phyloP scores from a whole-genome alignment of 2,888 invertebrate genomes.

The Caenorhabditis imperialis region DNA sequence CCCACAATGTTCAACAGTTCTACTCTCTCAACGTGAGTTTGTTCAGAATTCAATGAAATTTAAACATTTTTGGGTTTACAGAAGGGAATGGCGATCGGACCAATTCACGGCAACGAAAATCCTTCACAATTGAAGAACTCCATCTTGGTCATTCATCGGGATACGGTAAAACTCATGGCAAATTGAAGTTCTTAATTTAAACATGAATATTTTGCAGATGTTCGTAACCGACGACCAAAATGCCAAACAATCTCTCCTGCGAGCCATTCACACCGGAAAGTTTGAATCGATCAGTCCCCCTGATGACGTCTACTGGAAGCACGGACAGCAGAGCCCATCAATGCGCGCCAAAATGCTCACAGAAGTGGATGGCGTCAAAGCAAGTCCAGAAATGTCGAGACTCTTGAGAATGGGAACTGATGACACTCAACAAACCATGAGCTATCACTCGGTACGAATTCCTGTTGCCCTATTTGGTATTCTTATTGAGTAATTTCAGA shows the following conservation, averaged over 20 bases:
- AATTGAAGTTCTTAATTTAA: too few relatives aligned
- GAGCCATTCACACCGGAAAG: slow-evolving; percentile 65
- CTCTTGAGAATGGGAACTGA: slow-evolving; percentile 55
- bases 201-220: too few relatives aligned
- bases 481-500: slow-evolving; percentile 26
- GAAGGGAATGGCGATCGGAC: slow-evolving; percentile 65
- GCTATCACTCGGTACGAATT: slow-evolving; percentile 56
- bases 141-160: slow-evolving; percentile 65
- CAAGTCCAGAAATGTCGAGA: slow-evolving; percentile 60
- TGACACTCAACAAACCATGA: slow-evolving; percentile 51
- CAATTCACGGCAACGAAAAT: slow-evolving; percentile 64
- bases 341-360: slow-evolving; percentile 35
- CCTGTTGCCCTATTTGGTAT: too few relatives aligned
- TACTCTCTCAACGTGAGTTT: slow-evolving; percentile 66
- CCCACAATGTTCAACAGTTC: slow-evolving; percentile 67
- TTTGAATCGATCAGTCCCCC: slow-evolving; percentile 60
- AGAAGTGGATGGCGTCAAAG: slow-evolving; percentile 47
- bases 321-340: slow-evolving; percentile 40
- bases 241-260: slow-evolving; percentile 67
- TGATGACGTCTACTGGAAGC: slow-evolving; percentile 78
- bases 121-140: slow-evolving; percentile 69
- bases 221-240: slow-evolving; percentile 69
- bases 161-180: slow-evolving; percentile 68
- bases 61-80: slow-evolving; percentile 24
- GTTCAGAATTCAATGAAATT: not conserved